A percentile compares a stretch with the other conserved stretches of the same genome.
phyloP scores from a whole-genome alignment of 2,113 vertebrate genomes.

The Ahaetulla prasina region DNA sequence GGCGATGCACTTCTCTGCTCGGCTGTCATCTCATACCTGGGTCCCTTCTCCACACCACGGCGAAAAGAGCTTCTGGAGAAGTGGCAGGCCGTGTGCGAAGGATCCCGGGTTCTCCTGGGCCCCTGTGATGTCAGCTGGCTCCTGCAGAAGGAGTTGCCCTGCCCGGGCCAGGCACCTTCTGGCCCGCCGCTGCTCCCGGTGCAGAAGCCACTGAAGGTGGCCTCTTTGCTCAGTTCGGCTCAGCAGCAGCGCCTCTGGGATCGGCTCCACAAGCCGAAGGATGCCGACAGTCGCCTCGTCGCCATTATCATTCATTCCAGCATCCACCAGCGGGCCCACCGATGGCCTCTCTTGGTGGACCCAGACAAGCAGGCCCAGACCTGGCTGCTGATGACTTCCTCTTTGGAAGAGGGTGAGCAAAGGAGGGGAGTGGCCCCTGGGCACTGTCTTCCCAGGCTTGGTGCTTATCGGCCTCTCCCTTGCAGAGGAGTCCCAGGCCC shows the following conservation, averaged over 20 bases:
- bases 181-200: constrained; percentile 51
- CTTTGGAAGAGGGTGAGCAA: constrained; percentile 7
- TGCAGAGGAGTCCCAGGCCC: background rate
- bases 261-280: constrained; percentile 44
- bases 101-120: constrained; percentile 55
- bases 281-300: constrained; percentile 48
- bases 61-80: constrained; percentile 72
- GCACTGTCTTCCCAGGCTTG: fast-evolving
- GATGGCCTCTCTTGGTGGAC: constrained; percentile 75
- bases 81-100: constrained; percentile 71
- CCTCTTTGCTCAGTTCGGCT: constrained; percentile 47
- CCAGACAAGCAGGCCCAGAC: constrained; percentile 57
- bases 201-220: constrained; percentile 56
- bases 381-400: constrained; percentile 29
- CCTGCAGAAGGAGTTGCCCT: constrained; percentile 24
- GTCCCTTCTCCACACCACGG: constrained; percentile 67
- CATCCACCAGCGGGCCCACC: constrained; percentile 33
- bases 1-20: constrained; percentile 77
- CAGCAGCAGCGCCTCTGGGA: constrained; percentile 55
- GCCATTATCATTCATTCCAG: constrained; percentile 67
- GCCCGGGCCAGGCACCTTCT: background rate
- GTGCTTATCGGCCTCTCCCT: background rate
- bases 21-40: constrained; percentile 73
- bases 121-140: constrained; percentile 64
- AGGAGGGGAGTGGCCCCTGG: background rate